A percentile compares a stretch with the other conserved stretches of the same genome.
Evolutionary conservation across 2,113 vertebrate species (phyloP).

Genomic region (Boleophthalmus pectinirostris): DNA sequence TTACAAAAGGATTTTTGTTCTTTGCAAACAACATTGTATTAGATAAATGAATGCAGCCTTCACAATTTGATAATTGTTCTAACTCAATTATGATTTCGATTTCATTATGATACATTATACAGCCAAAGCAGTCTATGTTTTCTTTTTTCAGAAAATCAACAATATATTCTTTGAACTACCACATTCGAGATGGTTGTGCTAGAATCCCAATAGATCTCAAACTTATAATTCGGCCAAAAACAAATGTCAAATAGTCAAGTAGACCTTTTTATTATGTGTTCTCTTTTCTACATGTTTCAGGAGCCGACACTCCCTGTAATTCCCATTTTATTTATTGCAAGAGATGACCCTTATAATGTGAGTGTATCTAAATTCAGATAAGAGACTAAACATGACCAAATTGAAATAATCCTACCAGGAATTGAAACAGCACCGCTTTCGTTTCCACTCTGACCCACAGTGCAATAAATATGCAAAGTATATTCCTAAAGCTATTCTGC

Average conservation of each 20-base stretch:
- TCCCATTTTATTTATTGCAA: background rate
- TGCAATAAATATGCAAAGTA: slow-evolving; percentile 14
- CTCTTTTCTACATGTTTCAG: background rate
- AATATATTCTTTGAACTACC: too few species aligned
- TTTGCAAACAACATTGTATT: too few species aligned
- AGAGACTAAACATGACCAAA: background rate
- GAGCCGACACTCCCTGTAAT: background rate
- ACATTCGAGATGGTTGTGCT: too few species aligned
- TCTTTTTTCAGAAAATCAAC: too few species aligned
- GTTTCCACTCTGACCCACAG: slow-evolving; percentile 7
- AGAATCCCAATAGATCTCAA: background rate
- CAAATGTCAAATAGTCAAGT: background rate
- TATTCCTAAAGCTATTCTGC: slow-evolving; percentile 1
- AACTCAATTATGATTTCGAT: too few species aligned
- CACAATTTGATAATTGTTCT: too few species aligned
- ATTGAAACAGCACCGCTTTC: background rate
- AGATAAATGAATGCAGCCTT: too few species aligned
- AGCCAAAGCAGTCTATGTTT: too few species aligned
- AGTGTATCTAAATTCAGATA: background rate
- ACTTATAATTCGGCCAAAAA: background rate
- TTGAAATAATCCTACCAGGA: slow-evolving; percentile 11
- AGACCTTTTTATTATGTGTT: background rate
- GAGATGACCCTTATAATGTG: slow-evolving; percentile 1
- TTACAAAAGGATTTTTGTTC: too few species aligned
- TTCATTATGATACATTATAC: too few species aligned